Conservation (phyloP, 2,113 vertebrate species). For the Phrynosoma blainvillii region DNA sequence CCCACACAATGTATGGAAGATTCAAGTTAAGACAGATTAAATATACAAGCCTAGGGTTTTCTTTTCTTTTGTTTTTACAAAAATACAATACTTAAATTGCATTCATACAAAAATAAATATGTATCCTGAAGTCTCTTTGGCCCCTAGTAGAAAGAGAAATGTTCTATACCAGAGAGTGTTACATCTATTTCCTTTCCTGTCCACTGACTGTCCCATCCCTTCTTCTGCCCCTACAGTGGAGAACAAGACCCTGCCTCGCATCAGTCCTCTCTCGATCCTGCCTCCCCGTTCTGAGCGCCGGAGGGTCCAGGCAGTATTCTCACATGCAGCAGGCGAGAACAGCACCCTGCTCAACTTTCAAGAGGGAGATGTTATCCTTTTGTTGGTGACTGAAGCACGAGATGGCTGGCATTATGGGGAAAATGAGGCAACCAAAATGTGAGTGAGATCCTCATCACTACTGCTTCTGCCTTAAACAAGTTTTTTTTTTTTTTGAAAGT, state of each 20-base stretch:
- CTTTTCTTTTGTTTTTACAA: background rate
- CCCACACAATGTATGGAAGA: background rate
- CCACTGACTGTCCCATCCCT: background rate
- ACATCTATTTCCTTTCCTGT: background rate
- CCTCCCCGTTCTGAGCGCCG: conserved; percentile 60
- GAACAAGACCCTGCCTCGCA: conserved; percentile 79
- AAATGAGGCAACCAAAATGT: conserved; percentile 83
- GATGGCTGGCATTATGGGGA: conserved; percentile 89
- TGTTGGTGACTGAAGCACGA: conserved; percentile 84
- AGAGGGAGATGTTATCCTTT: conserved; percentile 77
- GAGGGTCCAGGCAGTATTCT: conserved; percentile 55
- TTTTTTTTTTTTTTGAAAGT: no score
- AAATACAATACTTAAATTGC: background rate
- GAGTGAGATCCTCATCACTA: conserved; percentile 21
- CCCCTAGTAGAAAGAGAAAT: background rate
- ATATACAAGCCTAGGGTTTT: background rate
- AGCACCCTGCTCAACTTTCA: conserved; percentile 80
- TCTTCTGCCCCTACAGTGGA: conserved; percentile 64
- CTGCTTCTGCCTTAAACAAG: background rate
- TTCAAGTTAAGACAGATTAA: background rate
- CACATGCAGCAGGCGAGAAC: conserved; percentile 28
- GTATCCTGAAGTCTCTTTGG: background rate
- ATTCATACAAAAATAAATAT: background rate
- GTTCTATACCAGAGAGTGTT: background rate
- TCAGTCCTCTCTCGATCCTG: conserved; percentile 70